Percentiles rank a stretch among this genome's conserved stretches.
Evolutionary conservation across 1,140 invertebrate species (phyloP).

Genomic region (Euschistus heros): DNA sequence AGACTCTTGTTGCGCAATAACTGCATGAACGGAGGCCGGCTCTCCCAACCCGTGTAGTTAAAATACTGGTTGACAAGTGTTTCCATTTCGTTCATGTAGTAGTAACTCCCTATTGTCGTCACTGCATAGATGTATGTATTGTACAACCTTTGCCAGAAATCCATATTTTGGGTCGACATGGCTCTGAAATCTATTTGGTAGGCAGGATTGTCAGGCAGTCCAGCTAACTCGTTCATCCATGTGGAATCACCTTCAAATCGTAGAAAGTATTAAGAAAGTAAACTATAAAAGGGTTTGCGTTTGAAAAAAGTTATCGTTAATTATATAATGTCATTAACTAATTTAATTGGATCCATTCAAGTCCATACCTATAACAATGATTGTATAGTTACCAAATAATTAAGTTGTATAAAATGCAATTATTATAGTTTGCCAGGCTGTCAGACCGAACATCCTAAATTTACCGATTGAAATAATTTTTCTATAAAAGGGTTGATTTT

Average conservation of each 20-base stretch:
- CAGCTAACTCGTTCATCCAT: conserved; percentile 7
- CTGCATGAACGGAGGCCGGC: conserved; percentile 26
- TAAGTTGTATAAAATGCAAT: too few species aligned
- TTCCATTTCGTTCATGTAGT: not conserved
- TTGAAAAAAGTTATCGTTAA: too few species aligned
- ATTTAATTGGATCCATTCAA: too few species aligned
- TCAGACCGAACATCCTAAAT: too few species aligned
- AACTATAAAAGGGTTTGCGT: too few species aligned
- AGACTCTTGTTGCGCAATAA: conserved; percentile 26
- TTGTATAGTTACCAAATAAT: too few species aligned
- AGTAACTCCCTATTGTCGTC: not conserved
- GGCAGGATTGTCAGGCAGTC: not conserved
- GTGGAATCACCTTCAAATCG: not conserved
- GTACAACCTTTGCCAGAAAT: not conserved
- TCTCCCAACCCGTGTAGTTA: conserved; percentile 25
- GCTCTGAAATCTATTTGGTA: not conserved
- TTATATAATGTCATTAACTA: too few species aligned
- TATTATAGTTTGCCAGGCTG: too few species aligned
- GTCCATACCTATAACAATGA: too few species aligned
- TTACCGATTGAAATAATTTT: too few species aligned
- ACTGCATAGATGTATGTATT: not conserved
- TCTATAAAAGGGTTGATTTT: too few species aligned
- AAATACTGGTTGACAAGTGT: conserved; percentile 19
- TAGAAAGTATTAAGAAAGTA: too few species aligned
- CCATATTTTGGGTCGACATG: not conserved